Evolutionary conservation across 1,140 invertebrate species (phyloP), one percentile per base, ranked within the genome.

Genomic region (Bombus pyrosoma): DNA sequence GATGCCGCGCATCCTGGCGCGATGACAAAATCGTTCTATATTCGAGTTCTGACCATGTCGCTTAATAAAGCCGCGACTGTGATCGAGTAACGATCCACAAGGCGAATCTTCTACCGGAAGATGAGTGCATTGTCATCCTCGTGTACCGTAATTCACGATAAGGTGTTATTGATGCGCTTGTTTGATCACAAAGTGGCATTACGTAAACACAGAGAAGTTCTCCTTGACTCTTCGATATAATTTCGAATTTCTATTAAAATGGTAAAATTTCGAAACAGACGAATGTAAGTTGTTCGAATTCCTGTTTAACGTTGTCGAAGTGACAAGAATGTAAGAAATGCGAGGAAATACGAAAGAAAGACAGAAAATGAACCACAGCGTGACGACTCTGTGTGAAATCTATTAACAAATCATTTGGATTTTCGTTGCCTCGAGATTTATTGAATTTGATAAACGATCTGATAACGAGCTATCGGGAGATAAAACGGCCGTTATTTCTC

Each of bases 1-100:
- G 25, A 64, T 39, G 72, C 64, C 34, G 41, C 62, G 25, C 41
- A 57, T 62, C 37, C 64, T 87, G 87, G 81, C 86, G 34, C 53
- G n/a, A 25, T 82, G 78, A 53, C 87, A 88, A 86, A 37, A 68
- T 47, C 18, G 32, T 81, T 76, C 47, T 81, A 72, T 81, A 76
- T 85, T 72, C 34, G 41, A 34, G 34, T 68, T 77, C 57, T 66
- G 22, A 13, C 13, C 25, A 2, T 6, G 25, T 12, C n/a, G n/a
- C n/a, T 68, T 43, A 64, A 47, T 57, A 64, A 39, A 73, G 53
- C 41, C 18, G 15, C 5, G 57, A 59, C 25, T 43, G 41, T 74
- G 18, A 78, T 71, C 37, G 37, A 47, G 28, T 8, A 15, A 28
- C 18, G n/a, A 62, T 62, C 6, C 28, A 28, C 15, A 22, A 57